Evolutionary conservation across 2,888 invertebrate species (phyloP).

Genomic region (Protodeltote pygarga): DNA sequence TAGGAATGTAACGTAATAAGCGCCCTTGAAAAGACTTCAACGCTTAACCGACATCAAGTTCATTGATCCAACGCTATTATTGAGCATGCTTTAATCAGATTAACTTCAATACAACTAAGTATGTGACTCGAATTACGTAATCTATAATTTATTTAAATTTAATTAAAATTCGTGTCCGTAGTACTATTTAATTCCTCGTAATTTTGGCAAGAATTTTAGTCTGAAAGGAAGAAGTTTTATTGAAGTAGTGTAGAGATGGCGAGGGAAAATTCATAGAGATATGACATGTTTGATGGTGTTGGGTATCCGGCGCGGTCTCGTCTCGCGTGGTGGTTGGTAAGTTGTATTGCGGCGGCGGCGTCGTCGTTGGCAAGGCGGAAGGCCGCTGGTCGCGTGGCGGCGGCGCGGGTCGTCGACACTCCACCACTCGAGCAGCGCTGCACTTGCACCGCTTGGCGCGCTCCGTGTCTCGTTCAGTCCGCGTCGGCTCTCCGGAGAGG

Average conservation of each 20-base stretch:
- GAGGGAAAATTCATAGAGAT: conserved; percentile 10
- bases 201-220: conserved; percentile 22
- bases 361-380: conserved; percentile 48
- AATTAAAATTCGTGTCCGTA: conserved; percentile 8
- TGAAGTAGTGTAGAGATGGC: conserved; percentile 11
- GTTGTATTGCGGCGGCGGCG: conserved; percentile 9
- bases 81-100: conserved; percentile 60
- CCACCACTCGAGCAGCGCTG: conserved; percentile 50
- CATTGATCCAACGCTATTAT: conserved; percentile 69
- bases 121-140: conserved; percentile 41
- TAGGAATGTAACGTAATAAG: conserved; percentile 67
- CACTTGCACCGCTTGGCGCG: conserved; percentile 62
- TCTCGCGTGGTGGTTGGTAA: conserved; percentile 14
- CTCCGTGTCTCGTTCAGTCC: conserved; percentile 66
- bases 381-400: conserved; percentile 60
- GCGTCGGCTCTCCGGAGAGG: conserved; percentile 74
- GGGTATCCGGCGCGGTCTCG: conserved; percentile 8
- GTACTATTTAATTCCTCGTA: neutral
- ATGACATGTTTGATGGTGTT: conserved; percentile 5
- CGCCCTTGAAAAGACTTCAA: conserved; percentile 85
- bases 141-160: conserved; percentile 31
- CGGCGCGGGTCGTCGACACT: conserved; percentile 61
- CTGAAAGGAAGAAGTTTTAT: too few relatives aligned
- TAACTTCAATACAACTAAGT: conserved; percentile 49
- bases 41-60: conserved; percentile 75